These are phyloP conservation scores for Morelia viridis DNA, from an alignment of 2,797 vertebrate genomes.

Conservation along the genomic window DNA sequence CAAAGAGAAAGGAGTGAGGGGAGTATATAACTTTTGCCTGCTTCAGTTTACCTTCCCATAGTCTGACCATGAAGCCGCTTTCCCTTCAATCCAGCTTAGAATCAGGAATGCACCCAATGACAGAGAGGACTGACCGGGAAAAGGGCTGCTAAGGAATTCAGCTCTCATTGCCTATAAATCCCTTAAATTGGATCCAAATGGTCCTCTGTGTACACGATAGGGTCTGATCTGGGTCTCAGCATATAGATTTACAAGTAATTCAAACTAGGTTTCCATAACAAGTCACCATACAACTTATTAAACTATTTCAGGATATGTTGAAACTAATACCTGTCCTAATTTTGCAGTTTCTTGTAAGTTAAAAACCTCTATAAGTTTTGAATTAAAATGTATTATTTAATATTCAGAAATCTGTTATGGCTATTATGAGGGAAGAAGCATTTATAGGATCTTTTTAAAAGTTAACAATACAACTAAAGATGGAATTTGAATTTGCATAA, in stretches of 20 bases:
- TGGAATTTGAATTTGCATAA: accelerated
- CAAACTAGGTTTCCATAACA: slow-evolving; percentile 33
- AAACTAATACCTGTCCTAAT: slow-evolving; percentile 47
- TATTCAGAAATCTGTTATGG: neutral
- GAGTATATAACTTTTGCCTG: neutral
- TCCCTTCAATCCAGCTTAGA: neutral
- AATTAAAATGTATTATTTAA: neutral
- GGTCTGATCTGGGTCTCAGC: neutral
- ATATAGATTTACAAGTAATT: neutral
- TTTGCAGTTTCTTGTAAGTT: slow-evolving; percentile 36
- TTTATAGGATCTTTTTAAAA: neutral
- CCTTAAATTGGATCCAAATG: neutral
- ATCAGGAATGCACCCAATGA: neutral
- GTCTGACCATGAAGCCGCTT: neutral
- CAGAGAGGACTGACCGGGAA: too few species aligned
- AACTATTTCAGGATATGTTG: slow-evolving; percentile 27
- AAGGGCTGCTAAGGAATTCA: neutral
- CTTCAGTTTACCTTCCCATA: neutral
- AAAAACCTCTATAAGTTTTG: slow-evolving; percentile 4
- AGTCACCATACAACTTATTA: neutral
- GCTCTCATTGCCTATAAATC: neutral
- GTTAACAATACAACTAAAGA: slow-evolving; percentile 1
- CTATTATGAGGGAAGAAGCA: neutral
- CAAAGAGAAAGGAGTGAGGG: neutral
- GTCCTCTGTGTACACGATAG: neutral